phyloP scores from a whole-genome alignment of 2,888 invertebrate species.

The Campopleginae sp. region DNA sequence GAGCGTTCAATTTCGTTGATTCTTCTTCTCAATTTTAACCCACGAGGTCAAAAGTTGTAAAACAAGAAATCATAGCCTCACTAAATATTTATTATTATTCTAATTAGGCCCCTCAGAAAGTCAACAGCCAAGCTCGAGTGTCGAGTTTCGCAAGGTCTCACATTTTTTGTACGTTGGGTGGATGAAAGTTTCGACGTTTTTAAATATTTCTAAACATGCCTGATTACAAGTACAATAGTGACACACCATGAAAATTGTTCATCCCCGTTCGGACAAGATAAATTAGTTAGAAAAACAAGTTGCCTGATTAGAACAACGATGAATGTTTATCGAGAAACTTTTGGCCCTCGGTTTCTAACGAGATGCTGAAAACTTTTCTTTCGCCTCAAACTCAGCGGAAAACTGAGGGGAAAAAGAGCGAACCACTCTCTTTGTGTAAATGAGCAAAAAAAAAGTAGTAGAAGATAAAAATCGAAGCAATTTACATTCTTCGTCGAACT shows the following conservation, averaged over 20 bases:
- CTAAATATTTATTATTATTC: conserved; percentile 8
- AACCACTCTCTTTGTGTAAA: conserved; percentile 17
- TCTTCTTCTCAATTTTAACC: neutral
- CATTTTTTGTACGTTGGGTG: neutral
- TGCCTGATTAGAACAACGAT: conserved; percentile 5
- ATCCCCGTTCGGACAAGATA: neutral
- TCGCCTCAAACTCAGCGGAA: neutral
- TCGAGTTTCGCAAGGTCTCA: neutral
- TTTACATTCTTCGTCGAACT: conserved; percentile 61
- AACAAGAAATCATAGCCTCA: neutral
- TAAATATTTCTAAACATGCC: conserved; percentile 9
- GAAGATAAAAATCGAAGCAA: conserved; percentile 53
- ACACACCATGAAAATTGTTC: conserved; percentile 14
- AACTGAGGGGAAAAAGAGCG: neutral
- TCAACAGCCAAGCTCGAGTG: conserved; percentile 1
- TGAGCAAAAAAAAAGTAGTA: neutral
- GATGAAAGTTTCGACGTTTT: neutral
- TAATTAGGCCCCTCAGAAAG: conserved; percentile 9
- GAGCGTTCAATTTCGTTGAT: conserved; percentile 4
- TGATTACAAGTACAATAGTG: conserved; percentile 17
- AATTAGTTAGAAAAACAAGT: conserved; percentile 3
- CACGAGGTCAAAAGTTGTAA: neutral
- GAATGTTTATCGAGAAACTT: conserved; percentile 1
- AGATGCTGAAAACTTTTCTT: neutral
- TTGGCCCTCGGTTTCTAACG: neutral